Conservation (phyloP, 2,888 invertebrate genomes). For the Cerceris rybyensis region DNA sequence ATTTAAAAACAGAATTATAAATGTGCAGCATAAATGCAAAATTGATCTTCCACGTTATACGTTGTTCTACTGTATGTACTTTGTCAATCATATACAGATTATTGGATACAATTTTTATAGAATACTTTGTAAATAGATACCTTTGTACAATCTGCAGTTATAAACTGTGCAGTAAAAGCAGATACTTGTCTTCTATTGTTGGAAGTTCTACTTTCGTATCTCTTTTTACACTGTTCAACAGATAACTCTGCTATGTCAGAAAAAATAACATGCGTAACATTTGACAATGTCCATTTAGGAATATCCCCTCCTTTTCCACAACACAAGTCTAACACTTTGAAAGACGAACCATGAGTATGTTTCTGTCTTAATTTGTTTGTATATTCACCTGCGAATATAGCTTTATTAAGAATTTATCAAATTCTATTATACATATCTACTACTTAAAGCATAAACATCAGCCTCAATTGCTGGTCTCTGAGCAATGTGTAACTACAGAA, state of each 20-base stretch:
- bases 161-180: conserved; percentile 94
- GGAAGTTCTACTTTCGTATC: conserved; percentile 86
- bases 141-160: conserved; percentile 96
- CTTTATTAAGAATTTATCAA: too few species aligned
- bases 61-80: not conserved
- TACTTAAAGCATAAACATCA: too few species aligned
- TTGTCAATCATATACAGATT: not conserved
- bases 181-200: conserved; percentile 68
- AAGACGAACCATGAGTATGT: conserved; percentile 86
- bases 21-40: too few species aligned
- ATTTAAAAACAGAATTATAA: too few species aligned
- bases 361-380: conserved; percentile 86
- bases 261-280: conserved; percentile 92
- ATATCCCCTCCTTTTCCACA: conserved; percentile 99
- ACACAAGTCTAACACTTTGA: conserved; percentile 95
- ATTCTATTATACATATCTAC: too few species aligned
- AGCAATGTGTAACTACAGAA: too few species aligned
- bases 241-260: conserved; percentile 97
- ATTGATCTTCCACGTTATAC: too few species aligned
- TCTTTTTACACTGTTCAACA: conserved; percentile 92
- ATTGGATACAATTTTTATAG: not conserved
- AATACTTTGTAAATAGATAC: conserved; percentile 75
- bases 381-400: conserved; percentile 82
- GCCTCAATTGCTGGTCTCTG: too few species aligned
- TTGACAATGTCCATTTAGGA: conserved; percentile 95